Conservation (phyloP, 1,140 invertebrate species). For the Drosophila subobscura region DNA sequence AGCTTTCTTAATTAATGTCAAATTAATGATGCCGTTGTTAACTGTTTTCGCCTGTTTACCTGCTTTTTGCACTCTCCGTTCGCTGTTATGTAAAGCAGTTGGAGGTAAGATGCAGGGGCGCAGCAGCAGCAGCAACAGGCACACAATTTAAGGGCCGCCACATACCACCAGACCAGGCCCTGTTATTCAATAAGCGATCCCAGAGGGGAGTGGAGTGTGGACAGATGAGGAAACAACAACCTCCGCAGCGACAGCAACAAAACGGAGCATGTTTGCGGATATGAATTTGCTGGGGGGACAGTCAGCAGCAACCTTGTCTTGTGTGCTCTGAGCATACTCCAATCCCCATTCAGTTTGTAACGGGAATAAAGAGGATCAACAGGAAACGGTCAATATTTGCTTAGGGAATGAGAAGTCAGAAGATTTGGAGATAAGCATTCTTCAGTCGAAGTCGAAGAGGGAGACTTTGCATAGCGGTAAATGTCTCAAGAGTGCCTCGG, state of each 20-base stretch:
- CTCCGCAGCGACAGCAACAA: conserved; percentile 32
- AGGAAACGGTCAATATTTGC: conserved; percentile 36
- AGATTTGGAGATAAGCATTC: not conserved
- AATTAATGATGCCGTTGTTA: conserved; percentile 60
- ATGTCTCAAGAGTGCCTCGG: not conserved
- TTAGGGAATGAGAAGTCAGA: conserved; percentile 1
- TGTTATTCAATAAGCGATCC: conserved; percentile 60
- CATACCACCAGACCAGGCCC: conserved; percentile 20
- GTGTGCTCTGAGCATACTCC: conserved; percentile 2
- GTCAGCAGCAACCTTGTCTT: conserved; percentile 5
- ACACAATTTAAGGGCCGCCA: conserved; percentile 38
- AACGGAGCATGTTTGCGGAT: conserved; percentile 70
- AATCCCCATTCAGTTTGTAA: conserved; percentile 6
- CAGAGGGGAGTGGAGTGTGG: conserved; percentile 35
- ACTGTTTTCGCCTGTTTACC: conserved; percentile 29
- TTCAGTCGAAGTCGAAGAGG: not conserved
- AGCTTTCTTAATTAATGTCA: conserved; percentile 71
- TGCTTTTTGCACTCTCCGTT: conserved; percentile 56
- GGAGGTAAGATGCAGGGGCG: conserved; percentile 35
- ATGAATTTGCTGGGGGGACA: conserved; percentile 46
- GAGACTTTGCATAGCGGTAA: not conserved
- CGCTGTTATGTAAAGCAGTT: conserved; percentile 66
- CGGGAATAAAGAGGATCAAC: conserved; percentile 10
- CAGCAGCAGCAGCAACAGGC: conserved; percentile 12
- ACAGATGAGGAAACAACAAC: conserved; percentile 3